phyloP scores from a whole-genome alignment of 2,797 vertebrate species.

The Periparus ater region DNA sequence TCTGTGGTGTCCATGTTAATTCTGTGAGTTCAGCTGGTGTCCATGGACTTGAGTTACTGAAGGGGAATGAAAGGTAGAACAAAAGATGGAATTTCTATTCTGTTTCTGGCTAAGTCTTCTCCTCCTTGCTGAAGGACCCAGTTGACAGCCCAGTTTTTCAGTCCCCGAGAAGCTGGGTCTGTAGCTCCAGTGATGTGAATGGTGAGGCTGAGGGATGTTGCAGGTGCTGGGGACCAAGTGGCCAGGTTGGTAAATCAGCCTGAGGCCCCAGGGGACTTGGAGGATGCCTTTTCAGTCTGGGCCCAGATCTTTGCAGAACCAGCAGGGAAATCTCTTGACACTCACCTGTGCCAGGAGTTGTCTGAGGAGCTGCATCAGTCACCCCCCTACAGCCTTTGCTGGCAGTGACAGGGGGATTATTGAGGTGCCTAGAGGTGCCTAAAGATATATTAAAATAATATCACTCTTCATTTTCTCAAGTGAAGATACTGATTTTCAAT shows the following conservation, averaged over 20 bases:
- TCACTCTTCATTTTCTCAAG: not conserved
- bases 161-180: rapidly evolving
- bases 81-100: not conserved
- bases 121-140: not conserved
- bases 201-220: not conserved
- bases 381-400: not conserved
- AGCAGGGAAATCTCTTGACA: not conserved
- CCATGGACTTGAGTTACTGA: not conserved
- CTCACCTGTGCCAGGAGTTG: not conserved
- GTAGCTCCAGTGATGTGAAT: not conserved
- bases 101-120: not conserved
- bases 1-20: not conserved
- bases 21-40: not conserved
- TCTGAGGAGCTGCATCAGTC: not conserved
- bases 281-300: not conserved
- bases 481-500: not conserved
- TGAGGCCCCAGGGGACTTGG: no score
- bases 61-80: not conserved
- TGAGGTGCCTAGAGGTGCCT: not conserved
- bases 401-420: not conserved
- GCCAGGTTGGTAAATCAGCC: rapidly evolving
- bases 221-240: rapidly evolving
- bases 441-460: not conserved
- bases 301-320: not conserved
- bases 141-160: rapidly evolving